phyloP scores from a whole-genome alignment of 2,888 invertebrate species.

The Eupithecia tripunctaria region DNA sequence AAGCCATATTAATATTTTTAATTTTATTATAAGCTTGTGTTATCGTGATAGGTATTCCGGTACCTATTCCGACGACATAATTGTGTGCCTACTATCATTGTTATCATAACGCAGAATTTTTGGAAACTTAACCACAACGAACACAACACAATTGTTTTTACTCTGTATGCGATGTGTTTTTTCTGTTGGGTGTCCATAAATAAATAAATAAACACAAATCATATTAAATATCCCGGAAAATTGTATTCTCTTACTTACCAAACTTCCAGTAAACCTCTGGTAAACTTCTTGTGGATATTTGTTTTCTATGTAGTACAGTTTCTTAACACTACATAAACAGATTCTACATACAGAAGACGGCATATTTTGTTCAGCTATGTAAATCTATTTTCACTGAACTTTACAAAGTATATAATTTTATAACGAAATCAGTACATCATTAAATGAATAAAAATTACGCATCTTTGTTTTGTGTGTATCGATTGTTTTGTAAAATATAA shows the following conservation, averaged over 20 bases:
- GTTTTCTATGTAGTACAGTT: conserved; percentile 25
- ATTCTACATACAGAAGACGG: conserved; percentile 23
- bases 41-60: neutral
- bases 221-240: neutral
- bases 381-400: neutral
- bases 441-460: neutral
- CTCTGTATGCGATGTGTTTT: no score
- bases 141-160: no score
- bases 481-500: neutral
- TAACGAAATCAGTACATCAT: neutral
- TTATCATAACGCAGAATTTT: neutral
- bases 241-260: conserved; percentile 9
- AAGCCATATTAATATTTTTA: neutral
- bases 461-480: no score
- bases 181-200: no score
- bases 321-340: conserved; percentile 26
- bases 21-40: neutral
- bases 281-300: conserved; percentile 19
- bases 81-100: neutral
- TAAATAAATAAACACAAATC: no score
- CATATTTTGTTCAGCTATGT: neutral
- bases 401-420: neutral
- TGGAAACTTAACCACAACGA: neutral
- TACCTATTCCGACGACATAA: no score
- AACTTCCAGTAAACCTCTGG: conserved; percentile 27